Evolutionary conservation across 2,888 invertebrate species (phyloP).

Genomic region (Eucriotettix oculatus): DNA sequence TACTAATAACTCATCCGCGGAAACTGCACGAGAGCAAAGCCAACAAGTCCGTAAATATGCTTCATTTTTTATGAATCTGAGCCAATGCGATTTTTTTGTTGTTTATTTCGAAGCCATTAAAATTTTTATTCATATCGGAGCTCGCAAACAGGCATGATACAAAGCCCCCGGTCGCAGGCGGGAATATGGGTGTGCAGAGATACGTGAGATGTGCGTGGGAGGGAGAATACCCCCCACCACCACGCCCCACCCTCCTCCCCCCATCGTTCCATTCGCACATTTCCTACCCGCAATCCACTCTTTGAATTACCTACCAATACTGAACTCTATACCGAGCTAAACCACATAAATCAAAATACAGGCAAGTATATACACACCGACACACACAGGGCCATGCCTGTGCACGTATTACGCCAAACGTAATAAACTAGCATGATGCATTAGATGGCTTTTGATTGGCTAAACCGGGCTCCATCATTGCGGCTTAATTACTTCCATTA

Average conservation of each 20-base stretch:
- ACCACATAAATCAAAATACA: not conserved
- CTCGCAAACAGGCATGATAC: no score
- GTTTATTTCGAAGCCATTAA: no score
- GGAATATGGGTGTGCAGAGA: no score
- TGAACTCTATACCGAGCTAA: not conserved
- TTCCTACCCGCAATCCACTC: not conserved
- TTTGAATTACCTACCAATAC: not conserved
- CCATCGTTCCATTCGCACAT: not conserved
- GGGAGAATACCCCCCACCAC: not conserved
- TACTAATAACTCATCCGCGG: no score
- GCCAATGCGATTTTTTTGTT: no score
- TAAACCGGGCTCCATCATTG: slow-evolving; percentile 3
- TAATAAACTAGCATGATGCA: slow-evolving; percentile 2
- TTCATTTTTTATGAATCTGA: no score
- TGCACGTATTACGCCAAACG: not conserved
- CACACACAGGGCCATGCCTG: not conserved
- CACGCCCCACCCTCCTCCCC: not conserved
- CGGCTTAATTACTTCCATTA: slow-evolving; percentile 9
- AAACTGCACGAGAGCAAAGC: no score
- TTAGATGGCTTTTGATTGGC: slow-evolving; percentile 2
- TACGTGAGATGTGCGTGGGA: not conserved
- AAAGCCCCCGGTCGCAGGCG: no score
- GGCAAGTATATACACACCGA: not conserved
- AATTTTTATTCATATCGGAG: no score
- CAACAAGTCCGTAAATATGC: no score